phyloP scores from a whole-genome alignment of 2,113 vertebrate genomes.

The Oreotrochilus melanogaster region DNA sequence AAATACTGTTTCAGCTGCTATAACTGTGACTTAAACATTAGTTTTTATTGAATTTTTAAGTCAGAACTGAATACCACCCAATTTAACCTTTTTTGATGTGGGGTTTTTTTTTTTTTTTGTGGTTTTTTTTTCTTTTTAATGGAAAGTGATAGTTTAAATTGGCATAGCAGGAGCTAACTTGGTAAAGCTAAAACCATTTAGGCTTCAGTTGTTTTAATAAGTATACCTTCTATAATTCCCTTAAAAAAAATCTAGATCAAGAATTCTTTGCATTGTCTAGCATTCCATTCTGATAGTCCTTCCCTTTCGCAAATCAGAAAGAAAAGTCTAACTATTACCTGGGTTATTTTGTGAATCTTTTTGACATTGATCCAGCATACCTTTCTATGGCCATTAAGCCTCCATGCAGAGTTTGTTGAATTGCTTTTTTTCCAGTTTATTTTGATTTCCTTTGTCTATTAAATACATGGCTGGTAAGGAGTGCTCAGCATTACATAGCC shows the following conservation, averaged over 20 bases:
- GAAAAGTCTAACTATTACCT: slow-evolving; percentile 17
- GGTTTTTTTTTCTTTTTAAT: background rate
- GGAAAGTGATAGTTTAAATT: slow-evolving; percentile 75
- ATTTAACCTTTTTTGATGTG: background rate
- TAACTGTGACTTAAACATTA: slow-evolving; percentile 53
- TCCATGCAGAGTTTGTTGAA: background rate
- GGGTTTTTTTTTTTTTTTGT: background rate
- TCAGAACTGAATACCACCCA: slow-evolving; percentile 56
- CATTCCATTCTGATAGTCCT: slow-evolving; percentile 51
- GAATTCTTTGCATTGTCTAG: slow-evolving; percentile 53
- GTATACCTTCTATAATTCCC: slow-evolving; percentile 61
- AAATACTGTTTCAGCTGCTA: slow-evolving; percentile 68
- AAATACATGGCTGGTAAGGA: background rate
- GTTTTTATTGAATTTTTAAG: slow-evolving; percentile 66
- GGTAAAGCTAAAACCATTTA: slow-evolving; percentile 66
- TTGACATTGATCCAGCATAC: background rate
- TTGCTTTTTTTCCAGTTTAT: background rate
- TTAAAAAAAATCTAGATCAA: slow-evolving; percentile 67
- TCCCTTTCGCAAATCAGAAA: slow-evolving; percentile 15
- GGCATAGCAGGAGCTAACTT: slow-evolving; percentile 63
- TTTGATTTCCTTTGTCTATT: background rate
- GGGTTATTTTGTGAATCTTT: background rate
- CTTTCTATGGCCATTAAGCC: background rate
- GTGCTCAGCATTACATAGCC: background rate
- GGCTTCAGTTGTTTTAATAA: slow-evolving; percentile 64